Conservation (phyloP, 2,797 vertebrate species). For the Pogonophryne albipinna region DNA sequence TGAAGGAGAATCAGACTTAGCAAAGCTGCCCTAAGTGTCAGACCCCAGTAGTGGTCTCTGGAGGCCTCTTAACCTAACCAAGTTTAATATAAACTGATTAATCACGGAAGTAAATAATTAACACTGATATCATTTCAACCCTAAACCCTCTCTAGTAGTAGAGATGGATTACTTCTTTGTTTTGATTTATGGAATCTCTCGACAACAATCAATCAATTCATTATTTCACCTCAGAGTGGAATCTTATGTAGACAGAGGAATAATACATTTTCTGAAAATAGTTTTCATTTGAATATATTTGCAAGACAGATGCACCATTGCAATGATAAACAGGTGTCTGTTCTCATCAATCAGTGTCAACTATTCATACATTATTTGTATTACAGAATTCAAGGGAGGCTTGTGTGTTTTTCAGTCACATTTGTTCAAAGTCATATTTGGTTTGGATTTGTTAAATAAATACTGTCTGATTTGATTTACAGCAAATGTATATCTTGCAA, state of each 20-base stretch:
- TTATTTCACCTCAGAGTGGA: neutral
- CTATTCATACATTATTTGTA: conserved; percentile 26
- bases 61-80: conserved; percentile 4
- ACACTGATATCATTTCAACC: neutral
- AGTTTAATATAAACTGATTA: conserved; percentile 24
- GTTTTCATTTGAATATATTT: conserved; percentile 30
- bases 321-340: conserved; percentile 13
- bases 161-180: neutral
- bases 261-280: conserved; percentile 12
- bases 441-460: conserved; percentile 13
- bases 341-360: conserved; percentile 1
- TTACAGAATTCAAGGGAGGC: conserved; percentile 4
- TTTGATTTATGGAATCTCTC: neutral
- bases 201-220: conserved; percentile 15
- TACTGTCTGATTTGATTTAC: neutral
- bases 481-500: neutral
- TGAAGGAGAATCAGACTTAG: neutral
- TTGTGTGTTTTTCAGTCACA: conserved; percentile 8
- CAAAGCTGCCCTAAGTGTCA: neutral
- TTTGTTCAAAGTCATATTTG: conserved; percentile 23
- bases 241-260: conserved; percentile 1
- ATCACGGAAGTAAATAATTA: neutral
- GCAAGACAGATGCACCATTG: neutral
- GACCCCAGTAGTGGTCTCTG: neutral
- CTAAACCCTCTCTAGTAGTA: neutral